Conservation (phyloP, 2,888 invertebrate species). For the Cheiracanthium punctorium region DNA sequence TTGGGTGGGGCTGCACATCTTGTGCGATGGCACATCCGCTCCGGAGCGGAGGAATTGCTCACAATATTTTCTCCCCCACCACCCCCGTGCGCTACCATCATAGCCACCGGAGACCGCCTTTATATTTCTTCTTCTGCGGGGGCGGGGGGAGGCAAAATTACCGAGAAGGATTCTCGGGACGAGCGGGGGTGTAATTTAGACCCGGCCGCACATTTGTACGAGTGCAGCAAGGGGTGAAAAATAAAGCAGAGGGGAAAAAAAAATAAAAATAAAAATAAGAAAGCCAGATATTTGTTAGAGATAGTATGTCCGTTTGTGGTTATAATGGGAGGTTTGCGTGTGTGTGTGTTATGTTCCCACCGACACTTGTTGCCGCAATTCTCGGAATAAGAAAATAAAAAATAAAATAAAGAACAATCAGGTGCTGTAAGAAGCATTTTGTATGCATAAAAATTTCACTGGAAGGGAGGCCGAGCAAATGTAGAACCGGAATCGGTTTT, state of each 20-base stretch:
- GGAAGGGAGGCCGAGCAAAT: too few species aligned
- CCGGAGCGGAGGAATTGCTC: too few species aligned
- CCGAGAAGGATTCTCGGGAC: conserved; percentile 15
- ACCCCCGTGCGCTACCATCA: conserved; percentile 53
- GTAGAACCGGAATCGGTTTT: too few species aligned
- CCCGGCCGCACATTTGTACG: background rate
- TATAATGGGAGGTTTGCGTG: conserved; percentile 6
- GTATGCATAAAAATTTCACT: background rate
- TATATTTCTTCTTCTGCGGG: too few species aligned
- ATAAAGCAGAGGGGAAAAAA: background rate
- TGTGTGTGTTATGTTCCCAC: background rate
- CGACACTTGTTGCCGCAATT: background rate
- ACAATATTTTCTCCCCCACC: conserved; percentile 43
- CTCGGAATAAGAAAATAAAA: too few species aligned
- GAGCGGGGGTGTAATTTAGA: conserved; percentile 29
- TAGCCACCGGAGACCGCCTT: conserved; percentile 53
- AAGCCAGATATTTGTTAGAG: conserved; percentile 22
- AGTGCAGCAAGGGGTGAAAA: conserved; percentile 11
- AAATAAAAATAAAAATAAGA: background rate
- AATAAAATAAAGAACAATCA: background rate
- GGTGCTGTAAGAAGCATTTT: background rate
- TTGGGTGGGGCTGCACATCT: conserved; percentile 42
- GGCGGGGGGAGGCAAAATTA: too few species aligned
- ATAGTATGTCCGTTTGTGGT: background rate
- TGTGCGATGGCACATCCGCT: conserved; percentile 59